Percentiles rank a stretch among this genome's conserved stretches.
These are phyloP conservation scores for Drosophila flavopinicola DNA, from an alignment of 2,888 invertebrate genomes.

Conservation along the genomic window DNA sequence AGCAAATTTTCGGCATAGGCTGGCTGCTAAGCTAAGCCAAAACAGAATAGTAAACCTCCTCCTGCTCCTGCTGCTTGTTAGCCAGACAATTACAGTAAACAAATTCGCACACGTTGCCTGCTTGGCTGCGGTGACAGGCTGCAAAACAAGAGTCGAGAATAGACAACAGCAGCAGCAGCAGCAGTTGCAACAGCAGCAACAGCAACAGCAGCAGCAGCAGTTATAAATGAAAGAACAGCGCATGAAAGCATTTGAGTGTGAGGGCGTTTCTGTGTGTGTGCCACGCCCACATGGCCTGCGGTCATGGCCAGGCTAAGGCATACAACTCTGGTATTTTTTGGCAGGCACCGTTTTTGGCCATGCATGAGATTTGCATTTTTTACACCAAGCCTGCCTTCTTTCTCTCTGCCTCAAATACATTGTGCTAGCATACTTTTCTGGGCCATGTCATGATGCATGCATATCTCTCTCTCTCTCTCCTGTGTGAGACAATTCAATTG, in stretches of 20 bases:
- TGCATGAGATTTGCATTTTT: conserved; percentile 79
- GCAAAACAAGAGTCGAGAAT: conserved; percentile 71
- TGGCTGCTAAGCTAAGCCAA: conserved; percentile 18
- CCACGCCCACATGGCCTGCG: conserved; percentile 51
- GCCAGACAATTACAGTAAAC: conserved; percentile 77
- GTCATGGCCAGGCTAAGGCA: conserved; percentile 67
- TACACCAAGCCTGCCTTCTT: conserved; percentile 29
- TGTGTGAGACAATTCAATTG: conserved; percentile 67
- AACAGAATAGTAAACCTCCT: conserved; percentile 32
- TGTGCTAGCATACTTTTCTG: conserved; percentile 73
- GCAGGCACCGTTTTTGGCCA: conserved; percentile 61
- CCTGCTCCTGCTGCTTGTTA: too few relatives aligned
- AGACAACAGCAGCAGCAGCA: conserved; percentile 37
- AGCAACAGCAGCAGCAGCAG: conserved; percentile 5
- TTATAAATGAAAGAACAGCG: conserved; percentile 25
- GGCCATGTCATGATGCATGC: conserved; percentile 48
- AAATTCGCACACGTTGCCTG: conserved; percentile 70
- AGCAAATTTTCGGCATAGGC: conserved; percentile 25
- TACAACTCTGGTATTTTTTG: conserved; percentile 61
- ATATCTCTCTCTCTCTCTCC: conserved; percentile 8
- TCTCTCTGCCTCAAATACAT: conserved; percentile 44
- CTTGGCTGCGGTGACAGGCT: conserved; percentile 63
- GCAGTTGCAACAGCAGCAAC: conserved; percentile 5
- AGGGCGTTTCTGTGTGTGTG: conserved; percentile 14
- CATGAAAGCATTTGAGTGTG: conserved; percentile 33